A percentile compares a stretch with the other conserved stretches of the same genome.
Conservation (phyloP, 2,797 vertebrate species). For the Notolepis coatsorum region DNA sequence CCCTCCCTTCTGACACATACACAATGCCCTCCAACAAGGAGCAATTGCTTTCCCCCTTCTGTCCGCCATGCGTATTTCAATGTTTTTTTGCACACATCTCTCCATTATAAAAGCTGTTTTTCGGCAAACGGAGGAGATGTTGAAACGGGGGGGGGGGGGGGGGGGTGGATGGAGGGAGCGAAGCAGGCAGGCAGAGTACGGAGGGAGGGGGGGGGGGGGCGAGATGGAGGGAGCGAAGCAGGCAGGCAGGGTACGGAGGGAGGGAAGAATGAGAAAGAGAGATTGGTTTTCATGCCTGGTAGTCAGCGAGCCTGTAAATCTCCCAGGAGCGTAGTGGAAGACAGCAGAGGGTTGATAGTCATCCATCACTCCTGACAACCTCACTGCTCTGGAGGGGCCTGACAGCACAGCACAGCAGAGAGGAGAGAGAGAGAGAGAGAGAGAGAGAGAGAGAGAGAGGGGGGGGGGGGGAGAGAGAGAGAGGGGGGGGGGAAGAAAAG, state of each 20-base stretch:
- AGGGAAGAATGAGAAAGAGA: constrained; percentile 82
- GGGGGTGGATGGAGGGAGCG: constrained; percentile 6
- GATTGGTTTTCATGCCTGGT: constrained; percentile 91
- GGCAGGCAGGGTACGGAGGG: constrained; percentile 41
- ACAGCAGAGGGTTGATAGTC: constrained; percentile 97
- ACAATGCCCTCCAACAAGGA: constrained; percentile 67
- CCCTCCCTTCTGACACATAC: constrained; percentile 61
- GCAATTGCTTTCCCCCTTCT: constrained; percentile 48
- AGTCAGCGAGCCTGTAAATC: constrained; percentile 91
- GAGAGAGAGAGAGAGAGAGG: constrained; percentile 43
- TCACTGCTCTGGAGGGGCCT: constrained; percentile 90
- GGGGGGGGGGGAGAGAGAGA: constrained; percentile 59
- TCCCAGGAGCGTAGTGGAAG: constrained; percentile 91
- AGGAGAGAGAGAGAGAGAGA: constrained; percentile 47
- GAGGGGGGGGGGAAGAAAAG: constrained; percentile 57
- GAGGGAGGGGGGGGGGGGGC: constrained; percentile 67
- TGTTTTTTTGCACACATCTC: constrained; percentile 75
- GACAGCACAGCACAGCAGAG: constrained; percentile 77
- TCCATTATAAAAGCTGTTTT: constrained; percentile 67
- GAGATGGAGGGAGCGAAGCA: constrained; percentile 66
- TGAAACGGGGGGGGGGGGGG: constrained; percentile 56
- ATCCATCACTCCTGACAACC: constrained; percentile 97
- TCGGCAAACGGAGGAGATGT: constrained; percentile 65
- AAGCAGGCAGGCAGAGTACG: constrained; percentile 54
- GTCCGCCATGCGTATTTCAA: constrained; percentile 53